A percentile compares a stretch with the other conserved stretches of the same genome.
Evolutionary conservation across 1,140 invertebrate genomes (phyloP).

Genomic region (Cotesia typhae): DNA sequence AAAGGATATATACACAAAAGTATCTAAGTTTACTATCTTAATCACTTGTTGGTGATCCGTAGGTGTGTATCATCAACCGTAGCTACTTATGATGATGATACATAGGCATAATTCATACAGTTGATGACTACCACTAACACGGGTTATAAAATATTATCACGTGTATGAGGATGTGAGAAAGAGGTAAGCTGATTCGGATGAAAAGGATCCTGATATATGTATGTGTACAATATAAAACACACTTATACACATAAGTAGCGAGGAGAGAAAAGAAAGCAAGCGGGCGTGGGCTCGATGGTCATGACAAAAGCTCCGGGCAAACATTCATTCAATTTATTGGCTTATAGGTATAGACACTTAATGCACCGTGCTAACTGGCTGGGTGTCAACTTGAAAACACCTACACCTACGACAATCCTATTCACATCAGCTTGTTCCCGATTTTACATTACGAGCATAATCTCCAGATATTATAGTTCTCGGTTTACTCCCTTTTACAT

Average conservation of each 20-base stretch:
- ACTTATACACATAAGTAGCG: neutral
- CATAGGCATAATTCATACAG: neutral
- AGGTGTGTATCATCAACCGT: slow-evolving; percentile 17
- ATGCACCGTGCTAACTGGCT: neutral
- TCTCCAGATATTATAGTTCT: neutral
- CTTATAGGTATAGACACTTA: slow-evolving; percentile 49
- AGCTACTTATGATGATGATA: neutral
- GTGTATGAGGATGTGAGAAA: neutral
- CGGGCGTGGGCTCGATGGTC: slow-evolving; percentile 58
- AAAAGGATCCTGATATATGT: neutral
- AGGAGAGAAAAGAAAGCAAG: slow-evolving; percentile 19
- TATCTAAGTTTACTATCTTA: neutral
- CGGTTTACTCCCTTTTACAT: no score
- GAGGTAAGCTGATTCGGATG: slow-evolving; percentile 6
- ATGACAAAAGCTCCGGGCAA: slow-evolving; percentile 62
- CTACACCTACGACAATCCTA: slow-evolving; percentile 46
- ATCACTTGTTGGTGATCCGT: neutral
- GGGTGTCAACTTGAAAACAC: slow-evolving; percentile 43
- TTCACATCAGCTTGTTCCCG: slow-evolving; percentile 12
- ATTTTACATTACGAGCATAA: slow-evolving; percentile 40
- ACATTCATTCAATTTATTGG: slow-evolving; percentile 63
- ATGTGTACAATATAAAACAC: neutral
- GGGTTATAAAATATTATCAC: neutral
- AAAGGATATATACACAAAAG: neutral
- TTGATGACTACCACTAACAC: neutral